Evolutionary conservation across 2,113 vertebrate species (phyloP), one percentile per base, ranked within the genome.

Genomic region (Marcusenius ussheri): DNA sequence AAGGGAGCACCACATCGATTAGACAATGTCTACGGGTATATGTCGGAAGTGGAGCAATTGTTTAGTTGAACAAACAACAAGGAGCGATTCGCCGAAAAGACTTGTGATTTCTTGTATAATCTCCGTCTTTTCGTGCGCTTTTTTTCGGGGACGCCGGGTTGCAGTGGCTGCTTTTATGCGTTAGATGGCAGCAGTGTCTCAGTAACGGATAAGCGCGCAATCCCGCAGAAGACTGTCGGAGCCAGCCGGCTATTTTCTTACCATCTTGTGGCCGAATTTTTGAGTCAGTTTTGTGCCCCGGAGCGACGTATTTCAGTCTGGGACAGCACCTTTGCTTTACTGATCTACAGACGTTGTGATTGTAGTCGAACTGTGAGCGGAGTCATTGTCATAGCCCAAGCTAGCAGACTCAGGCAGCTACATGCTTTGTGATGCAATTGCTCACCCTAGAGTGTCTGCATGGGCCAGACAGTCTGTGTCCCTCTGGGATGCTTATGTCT

Each of bases 111-210:
- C 8, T 27, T 27, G 24, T 31, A 31, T 70, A 31, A 27, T 70
- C 9, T 66, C 58, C n/a, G 62, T 13, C n/a, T 70, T 70, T 70
- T 31, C 62, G 8, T 11, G 27, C 62, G 62, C 62, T 39, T 39
- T 35, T 50, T 77, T 77, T 77, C 21, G 21, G 15, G 15, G 70
- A 17, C 2, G 2, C 3, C 9, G 3, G 17, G 19, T 24, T 85
- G 46, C 45, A 62, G 42, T 74, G n/a, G 24, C 77, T 53, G 6
- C 1, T 42, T 10, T 11, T 62, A 11, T 46, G 39, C 89, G 83
- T 24, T 84, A 89, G 89, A 47, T 46, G 89, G 89, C 89, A 84
- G 89, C 8, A 89, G 39, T 7, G 19, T 62, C 24, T 51, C 13
- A 50, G 51, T 58, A 62, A 84, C 39, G 39, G 39, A 51, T 31